These are phyloP conservation scores for Ischnus inquisitorius DNA, from an alignment of 2,888 invertebrate genomes.

Conservation along the genomic window DNA sequence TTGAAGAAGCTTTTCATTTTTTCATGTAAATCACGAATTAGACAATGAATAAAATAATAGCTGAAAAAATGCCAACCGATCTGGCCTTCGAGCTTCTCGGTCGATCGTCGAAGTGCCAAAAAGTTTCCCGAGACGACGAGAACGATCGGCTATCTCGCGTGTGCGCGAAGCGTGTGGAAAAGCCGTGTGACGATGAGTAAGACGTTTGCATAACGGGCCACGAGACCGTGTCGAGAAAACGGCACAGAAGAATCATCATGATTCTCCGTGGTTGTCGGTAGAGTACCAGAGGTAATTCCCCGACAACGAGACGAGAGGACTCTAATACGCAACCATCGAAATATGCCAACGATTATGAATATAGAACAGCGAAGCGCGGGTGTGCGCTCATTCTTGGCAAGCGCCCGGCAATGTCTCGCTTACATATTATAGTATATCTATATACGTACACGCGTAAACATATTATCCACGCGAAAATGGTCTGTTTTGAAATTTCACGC, in stretches of 20 bases:
- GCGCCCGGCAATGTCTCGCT: conserved; percentile 36
- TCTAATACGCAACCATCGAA: conserved; percentile 40
- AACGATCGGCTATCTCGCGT: neutral
- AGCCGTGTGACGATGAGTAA: conserved; percentile 46
- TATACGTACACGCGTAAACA: neutral
- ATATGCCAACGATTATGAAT: conserved; percentile 39
- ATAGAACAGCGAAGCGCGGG: conserved; percentile 33
- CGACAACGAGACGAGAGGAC: conserved; percentile 45
- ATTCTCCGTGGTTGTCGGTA: conserved; percentile 30
- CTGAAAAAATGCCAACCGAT: too few species aligned
- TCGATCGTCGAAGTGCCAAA: too few species aligned
- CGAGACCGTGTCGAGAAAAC: neutral
- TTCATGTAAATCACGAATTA: too few species aligned
- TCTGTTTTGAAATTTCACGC: conserved; percentile 49
- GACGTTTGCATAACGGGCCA: neutral
- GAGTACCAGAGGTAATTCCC: conserved; percentile 52
- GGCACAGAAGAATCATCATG: conserved; percentile 3
- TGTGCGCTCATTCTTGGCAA: conserved; percentile 61
- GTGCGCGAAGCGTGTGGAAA: conserved; percentile 8
- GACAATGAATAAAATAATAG: too few species aligned
- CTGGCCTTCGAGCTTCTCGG: too few species aligned
- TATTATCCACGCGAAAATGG: neutral
- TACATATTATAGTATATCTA: too few species aligned
- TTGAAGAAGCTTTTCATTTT: too few species aligned
- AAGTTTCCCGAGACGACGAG: neutral